Evolutionary conservation across 2,888 invertebrate species (phyloP).

Genomic region (Drosophila paucipuncta): DNA sequence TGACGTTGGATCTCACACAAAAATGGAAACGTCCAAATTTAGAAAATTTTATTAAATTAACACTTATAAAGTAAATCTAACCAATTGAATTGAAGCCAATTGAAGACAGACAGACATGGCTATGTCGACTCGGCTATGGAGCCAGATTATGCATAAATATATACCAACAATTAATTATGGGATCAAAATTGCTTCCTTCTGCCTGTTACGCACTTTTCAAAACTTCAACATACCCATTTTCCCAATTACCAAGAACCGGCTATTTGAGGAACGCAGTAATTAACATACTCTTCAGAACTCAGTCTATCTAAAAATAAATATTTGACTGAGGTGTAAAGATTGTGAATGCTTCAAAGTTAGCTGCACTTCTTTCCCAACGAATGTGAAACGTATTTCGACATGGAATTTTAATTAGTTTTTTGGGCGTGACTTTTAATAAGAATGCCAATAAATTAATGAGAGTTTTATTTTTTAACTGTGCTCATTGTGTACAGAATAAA

Average conservation of each 20-base stretch:
- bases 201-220: not conserved
- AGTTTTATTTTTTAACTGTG: slow-evolving; percentile 36
- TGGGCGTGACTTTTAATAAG: not conserved
- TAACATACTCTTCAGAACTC: not conserved
- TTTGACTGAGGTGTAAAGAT: not conserved
- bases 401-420: slow-evolving; percentile 1
- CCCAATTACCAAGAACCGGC: not conserved
- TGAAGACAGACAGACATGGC: too few relatives aligned
- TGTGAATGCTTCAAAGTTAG: not conserved
- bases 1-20: not conserved
- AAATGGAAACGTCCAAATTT: not conserved
- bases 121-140: not conserved
- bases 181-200: not conserved
- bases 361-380: not conserved
- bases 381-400: not conserved
- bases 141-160: not conserved
- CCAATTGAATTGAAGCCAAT: too few relatives aligned
- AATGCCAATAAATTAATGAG: slow-evolving; percentile 40
- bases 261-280: not conserved
- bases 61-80: not conserved
- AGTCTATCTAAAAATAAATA: not conserved
- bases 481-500: slow-evolving; percentile 36
- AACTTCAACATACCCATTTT: not conserved
- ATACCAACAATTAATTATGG: not conserved
- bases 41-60: not conserved